These are phyloP conservation scores for Lethrus apterus DNA, from an alignment of 1,140 invertebrate genomes.

Conservation along the genomic window DNA sequence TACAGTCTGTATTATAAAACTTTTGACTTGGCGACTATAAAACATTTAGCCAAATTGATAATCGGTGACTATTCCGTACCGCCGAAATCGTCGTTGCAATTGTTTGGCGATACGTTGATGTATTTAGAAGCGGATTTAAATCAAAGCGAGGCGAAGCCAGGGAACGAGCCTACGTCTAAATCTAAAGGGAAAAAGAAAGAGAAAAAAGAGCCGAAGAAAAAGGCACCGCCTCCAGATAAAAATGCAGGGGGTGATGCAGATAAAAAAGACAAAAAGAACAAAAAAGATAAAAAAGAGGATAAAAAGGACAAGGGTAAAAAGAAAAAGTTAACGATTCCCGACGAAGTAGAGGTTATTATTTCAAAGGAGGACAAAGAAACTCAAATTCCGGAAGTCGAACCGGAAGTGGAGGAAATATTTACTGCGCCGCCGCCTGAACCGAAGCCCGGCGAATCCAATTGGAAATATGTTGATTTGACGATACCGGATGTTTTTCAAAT, in stretches of 20 bases:
- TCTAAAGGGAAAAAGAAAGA: slow-evolving; percentile 20
- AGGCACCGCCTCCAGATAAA: slow-evolving; percentile 15
- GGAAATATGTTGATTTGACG: slow-evolving; percentile 45
- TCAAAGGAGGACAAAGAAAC: slow-evolving; percentile 28
- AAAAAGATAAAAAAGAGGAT: slow-evolving; percentile 17
- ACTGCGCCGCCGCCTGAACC: slow-evolving; percentile 5
- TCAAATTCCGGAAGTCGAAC: slow-evolving; percentile 25
- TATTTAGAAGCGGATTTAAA: slow-evolving; percentile 25
- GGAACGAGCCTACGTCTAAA: slow-evolving; percentile 15
- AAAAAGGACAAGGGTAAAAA: slow-evolving; percentile 20
- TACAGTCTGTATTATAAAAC: slow-evolving; percentile 49
- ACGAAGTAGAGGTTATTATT: slow-evolving; percentile 15
- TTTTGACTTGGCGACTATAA: slow-evolving; percentile 46
- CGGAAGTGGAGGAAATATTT: slow-evolving; percentile 18
- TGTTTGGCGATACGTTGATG: slow-evolving; percentile 45
- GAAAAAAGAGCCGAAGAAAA: slow-evolving; percentile 19
- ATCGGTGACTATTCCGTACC: slow-evolving; percentile 46
- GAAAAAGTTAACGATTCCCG: background rate
- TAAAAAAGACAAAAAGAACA: slow-evolving; percentile 18
- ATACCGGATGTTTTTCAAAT: slow-evolving; percentile 38
- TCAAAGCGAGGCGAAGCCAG: background rate
- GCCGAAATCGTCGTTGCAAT: slow-evolving; percentile 39
- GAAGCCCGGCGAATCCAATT: slow-evolving; percentile 45
- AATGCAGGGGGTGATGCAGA: slow-evolving; percentile 2
- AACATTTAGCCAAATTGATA: slow-evolving; percentile 48